Base-by-base conservation (phyloP, 2,888 invertebrate genomes). In the Scaptomyza flava region DNA sequence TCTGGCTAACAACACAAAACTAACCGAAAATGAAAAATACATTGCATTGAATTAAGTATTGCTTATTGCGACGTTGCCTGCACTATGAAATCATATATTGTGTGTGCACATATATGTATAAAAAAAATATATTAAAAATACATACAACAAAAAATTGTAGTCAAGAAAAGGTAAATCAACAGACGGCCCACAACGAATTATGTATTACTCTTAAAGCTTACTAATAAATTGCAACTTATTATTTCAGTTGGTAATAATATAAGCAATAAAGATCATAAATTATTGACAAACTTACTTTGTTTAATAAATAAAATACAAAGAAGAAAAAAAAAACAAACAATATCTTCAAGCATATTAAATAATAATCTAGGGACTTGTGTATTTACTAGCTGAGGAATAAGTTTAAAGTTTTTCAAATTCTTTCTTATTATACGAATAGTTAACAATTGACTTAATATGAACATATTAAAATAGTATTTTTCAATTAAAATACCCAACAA, bases 1-100 rank as follows among this genome's bases (percentile, higher is more conserved):
- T 58, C 61, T 41, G 38, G 66, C 64, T 66, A 57, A 33, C 51
- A 68, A 57, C 54, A 73, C 2, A 63, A 51, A 48, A 52, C 41
- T 51, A 43, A 20, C 33, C 20, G 20, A 64, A 67, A 65, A 82
- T 27, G 0, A 77, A 72, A 83, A 79, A 81, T 65, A 63, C 72
- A 65, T 66, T 56, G 79, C 74, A 77, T 70, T 83, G 81, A 77
- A 86, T 83, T 85, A 85, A 72, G 67, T 68, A 66, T 79, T 70
- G 79, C 77, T 71, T 83, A 79, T 81, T 86, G 83, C 75, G 62
- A 64, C 76, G 83, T 70, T 68, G 72, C 79, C 63, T 79, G 68
- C 70, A 68, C 80, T 84, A 70, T 77, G 69, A 75, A 79, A 79
- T 79, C 77, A 85, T 72, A 77, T 71, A 79, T 65, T 52, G 51